Conservation (phyloP, 2,797 vertebrate species). For the Oophaga sylvatica region DNA sequence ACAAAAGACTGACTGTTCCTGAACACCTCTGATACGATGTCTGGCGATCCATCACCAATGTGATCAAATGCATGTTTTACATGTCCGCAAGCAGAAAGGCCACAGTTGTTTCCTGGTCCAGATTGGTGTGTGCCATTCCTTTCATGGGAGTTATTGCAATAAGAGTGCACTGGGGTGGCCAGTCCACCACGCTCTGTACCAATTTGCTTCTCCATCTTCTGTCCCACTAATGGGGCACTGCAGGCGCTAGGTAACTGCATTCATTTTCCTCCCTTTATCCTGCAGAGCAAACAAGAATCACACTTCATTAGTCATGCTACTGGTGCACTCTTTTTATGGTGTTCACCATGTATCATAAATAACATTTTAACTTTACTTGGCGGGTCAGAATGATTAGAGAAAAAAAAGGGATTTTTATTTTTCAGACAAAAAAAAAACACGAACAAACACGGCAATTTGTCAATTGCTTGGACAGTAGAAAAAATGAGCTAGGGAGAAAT, state of each 20-base stretch:
- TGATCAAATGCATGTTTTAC: neutral
- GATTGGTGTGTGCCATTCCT: conserved; percentile 55
- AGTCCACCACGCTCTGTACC: conserved; percentile 59
- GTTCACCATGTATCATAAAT: too few relatives aligned
- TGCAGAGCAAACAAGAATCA: conserved; percentile 57
- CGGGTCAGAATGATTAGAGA: too few relatives aligned
- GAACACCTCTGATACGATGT: neutral
- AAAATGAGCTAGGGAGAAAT: too few relatives aligned
- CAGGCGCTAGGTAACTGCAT: conserved; percentile 69
- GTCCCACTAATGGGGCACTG: conserved; percentile 1
- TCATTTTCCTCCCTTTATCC: conserved; percentile 63
- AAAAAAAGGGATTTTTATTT: too few relatives aligned
- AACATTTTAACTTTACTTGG: too few relatives aligned
- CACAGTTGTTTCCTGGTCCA: conserved; percentile 36
- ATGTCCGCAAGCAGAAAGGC: conserved; percentile 9
- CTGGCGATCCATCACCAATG: conserved; percentile 16
- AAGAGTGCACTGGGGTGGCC: conserved; percentile 16
- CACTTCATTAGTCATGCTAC: neutral
- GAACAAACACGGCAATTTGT: too few relatives aligned
- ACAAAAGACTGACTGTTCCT: conserved; percentile 11
- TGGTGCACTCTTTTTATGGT: too few relatives aligned
- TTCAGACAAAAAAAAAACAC: too few relatives aligned
- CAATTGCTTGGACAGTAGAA: too few relatives aligned
- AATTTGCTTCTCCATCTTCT: conserved; percentile 30
- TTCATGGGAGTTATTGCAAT: conserved; percentile 22